A percentile compares a stretch with the other conserved stretches of the same genome.
Evolutionary conservation across 2,113 vertebrate species (phyloP).

Genomic region (Paradoxurus hermaphroditus): DNA sequence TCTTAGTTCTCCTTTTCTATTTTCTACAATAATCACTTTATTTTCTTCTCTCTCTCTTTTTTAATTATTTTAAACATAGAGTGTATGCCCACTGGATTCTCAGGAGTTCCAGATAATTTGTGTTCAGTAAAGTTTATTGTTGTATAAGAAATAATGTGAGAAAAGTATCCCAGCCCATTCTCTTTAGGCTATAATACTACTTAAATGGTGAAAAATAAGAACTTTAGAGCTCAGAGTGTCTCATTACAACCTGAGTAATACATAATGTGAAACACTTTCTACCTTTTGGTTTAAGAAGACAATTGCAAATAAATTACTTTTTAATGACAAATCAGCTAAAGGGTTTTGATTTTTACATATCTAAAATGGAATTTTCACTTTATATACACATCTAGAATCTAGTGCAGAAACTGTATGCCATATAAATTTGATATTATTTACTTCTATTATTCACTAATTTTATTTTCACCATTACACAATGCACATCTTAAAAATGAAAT

Average conservation of each 20-base stretch:
- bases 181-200: neutral
- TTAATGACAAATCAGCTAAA: neutral
- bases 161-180: neutral
- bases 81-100: neutral
- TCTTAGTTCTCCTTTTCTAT: neutral
- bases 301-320: neutral
- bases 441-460: neutral
- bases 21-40: slow-evolving; percentile 20
- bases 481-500: neutral
- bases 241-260: neutral
- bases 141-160: neutral
- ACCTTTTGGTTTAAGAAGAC: neutral
- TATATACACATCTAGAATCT: neutral
- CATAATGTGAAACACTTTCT: neutral
- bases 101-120: neutral
- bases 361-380: neutral
- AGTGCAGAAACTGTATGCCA: neutral
- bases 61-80: slow-evolving; percentile 41
- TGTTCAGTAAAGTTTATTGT: neutral
- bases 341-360: neutral
- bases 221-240: neutral
- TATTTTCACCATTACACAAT: neutral
- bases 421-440: neutral
- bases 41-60: neutral
- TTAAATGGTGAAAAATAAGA: neutral